A percentile compares a stretch with the other conserved stretches of the same genome.
Evolutionary conservation across 1,140 invertebrate species (phyloP).

Genomic region (Papilio dardanus): DNA sequence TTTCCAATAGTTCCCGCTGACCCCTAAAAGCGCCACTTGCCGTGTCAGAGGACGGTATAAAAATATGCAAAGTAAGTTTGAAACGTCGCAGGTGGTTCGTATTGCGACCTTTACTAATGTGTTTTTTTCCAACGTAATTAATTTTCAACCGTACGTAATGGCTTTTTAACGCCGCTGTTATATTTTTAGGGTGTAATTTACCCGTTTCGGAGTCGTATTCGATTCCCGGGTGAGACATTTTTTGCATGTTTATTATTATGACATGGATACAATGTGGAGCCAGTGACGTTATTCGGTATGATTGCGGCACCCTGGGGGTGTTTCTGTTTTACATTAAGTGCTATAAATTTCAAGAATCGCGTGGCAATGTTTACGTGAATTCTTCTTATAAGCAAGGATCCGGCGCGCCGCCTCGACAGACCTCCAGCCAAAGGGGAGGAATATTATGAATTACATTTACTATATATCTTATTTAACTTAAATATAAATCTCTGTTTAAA

Average conservation of each 20-base stretch:
- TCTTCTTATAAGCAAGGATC: slow-evolving; percentile 13
- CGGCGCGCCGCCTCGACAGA: neutral
- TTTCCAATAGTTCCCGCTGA: neutral
- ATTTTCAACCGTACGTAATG: slow-evolving; percentile 41
- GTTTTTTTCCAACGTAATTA: slow-evolving; percentile 45
- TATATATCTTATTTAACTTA: slow-evolving; percentile 1
- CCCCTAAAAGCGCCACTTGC: slow-evolving; percentile 12
- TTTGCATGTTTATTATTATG: slow-evolving; percentile 39
- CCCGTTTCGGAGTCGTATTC: slow-evolving; percentile 31
- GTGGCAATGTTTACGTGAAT: slow-evolving; percentile 20
- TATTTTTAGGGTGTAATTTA: slow-evolving; percentile 42
- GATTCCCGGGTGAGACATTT: slow-evolving; percentile 43
- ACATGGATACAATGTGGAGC: slow-evolving; percentile 18
- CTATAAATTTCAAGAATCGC: slow-evolving; percentile 25
- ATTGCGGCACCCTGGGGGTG: slow-evolving; percentile 34
- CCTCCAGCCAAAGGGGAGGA: neutral
- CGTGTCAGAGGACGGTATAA: slow-evolving; percentile 31
- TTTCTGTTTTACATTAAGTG: slow-evolving; percentile 33
- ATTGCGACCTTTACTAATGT: slow-evolving; percentile 41
- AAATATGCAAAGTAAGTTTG: slow-evolving; percentile 42
- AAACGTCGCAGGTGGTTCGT: slow-evolving; percentile 42
- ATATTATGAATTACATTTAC: slow-evolving; percentile 18
- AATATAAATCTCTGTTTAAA: neutral
- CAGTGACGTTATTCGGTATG: slow-evolving; percentile 22
- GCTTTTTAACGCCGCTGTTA: slow-evolving; percentile 43